phyloP scores from a whole-genome alignment of 2,113 vertebrate species.

The rabbit (Oryctolagus cuniculus) region mOryCun1.1 NC_091450.1:28328001-28328500 shows the following conservation, averaged over 20 bases:
- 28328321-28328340: no score
- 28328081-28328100: not conserved
- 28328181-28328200: no score
- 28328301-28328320: not conserved
- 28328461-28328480: fast-evolving
- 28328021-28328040: not conserved
- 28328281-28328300: fast-evolving
- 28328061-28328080: not conserved
- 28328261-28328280: not conserved
- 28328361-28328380: not conserved
- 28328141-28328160: fast-evolving
- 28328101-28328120: not conserved
- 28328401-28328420: not conserved
- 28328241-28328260: not conserved
- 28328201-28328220: not conserved
- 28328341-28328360: not conserved
- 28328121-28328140: not conserved
- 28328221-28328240: not conserved
- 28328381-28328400: not conserved
- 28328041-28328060: not conserved
- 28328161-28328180: not conserved
- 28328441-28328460: not conserved
- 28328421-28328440: not conserved
- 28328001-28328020: not conserved
- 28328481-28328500: not conserved